Conservation (phyloP, 2,797 vertebrate genomes). For the Cryptoblepharus egeriae region DNA sequence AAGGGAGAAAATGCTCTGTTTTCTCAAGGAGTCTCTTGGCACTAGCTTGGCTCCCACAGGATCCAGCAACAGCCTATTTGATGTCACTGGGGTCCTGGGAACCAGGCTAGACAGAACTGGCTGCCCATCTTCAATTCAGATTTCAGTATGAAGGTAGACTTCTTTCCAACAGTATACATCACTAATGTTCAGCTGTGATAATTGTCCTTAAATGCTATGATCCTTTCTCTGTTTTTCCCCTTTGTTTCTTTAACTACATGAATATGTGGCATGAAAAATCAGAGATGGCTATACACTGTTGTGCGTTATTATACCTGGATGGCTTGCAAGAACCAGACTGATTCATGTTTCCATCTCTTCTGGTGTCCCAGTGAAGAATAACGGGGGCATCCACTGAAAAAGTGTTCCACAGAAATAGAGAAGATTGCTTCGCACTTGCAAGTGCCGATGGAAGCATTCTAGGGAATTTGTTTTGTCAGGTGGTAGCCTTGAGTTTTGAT, state of each 20-base stretch:
- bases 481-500: slow-evolving; percentile 26
- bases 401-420: background rate
- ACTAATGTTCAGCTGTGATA: background rate
- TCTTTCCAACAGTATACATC: too few relatives aligned
- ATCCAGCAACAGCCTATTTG: too few relatives aligned
- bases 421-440: background rate
- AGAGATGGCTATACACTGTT: background rate
- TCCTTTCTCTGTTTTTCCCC: background rate
- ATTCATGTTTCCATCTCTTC: background rate
- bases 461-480: background rate
- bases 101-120: too few relatives aligned
- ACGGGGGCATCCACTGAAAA: background rate
- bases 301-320: background rate
- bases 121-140: too few relatives aligned
- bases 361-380: background rate
- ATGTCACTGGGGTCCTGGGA: too few relatives aligned
- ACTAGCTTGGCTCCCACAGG: too few relatives aligned
- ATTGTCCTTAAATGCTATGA: background rate
- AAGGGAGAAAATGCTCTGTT: too few relatives aligned
- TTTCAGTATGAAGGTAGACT: too few relatives aligned
- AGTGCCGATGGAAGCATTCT: background rate
- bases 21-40: too few relatives aligned
- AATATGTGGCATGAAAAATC: background rate
- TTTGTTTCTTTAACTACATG: background rate
- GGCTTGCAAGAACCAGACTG: background rate